Evolutionary conservation across 2,888 invertebrate species (phyloP).

Genomic region (Hirtodrosophila alboralis): DNA sequence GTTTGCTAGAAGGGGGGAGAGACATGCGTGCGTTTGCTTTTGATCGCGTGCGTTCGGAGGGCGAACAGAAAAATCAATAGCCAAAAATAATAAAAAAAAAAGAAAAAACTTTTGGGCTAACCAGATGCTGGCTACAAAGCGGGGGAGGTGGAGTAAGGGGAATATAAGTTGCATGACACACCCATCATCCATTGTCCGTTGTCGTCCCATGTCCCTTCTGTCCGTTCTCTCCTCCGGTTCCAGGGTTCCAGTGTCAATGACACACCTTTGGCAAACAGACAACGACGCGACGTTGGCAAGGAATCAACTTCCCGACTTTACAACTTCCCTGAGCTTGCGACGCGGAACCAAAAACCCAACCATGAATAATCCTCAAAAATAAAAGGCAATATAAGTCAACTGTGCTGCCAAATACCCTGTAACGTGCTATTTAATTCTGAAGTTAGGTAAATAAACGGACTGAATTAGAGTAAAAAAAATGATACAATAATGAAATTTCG

Average conservation of each 20-base stretch:
- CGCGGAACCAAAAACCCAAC: conserved; percentile 49
- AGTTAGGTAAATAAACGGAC: too few relatives aligned
- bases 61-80: conserved; percentile 63
- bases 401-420: too few relatives aligned
- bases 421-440: too few relatives aligned
- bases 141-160: too few relatives aligned
- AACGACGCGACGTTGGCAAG: conserved; percentile 37
- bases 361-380: conserved; percentile 57
- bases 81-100: conserved; percentile 55
- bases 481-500: too few relatives aligned
- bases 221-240: not conserved
- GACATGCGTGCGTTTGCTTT: conserved; percentile 54
- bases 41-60: conserved; percentile 65
- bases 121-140: conserved; percentile 45
- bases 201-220: not conserved
- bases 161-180: conserved; percentile 57
- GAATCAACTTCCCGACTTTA: conserved; percentile 43
- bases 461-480: too few relatives aligned
- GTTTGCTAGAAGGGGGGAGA: not conserved
- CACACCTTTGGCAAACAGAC: conserved; percentile 62
- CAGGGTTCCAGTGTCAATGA: conserved; percentile 58
- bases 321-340: conserved; percentile 27
- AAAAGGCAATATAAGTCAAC: not conserved
- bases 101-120: conserved; percentile 17
- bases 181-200: conserved; percentile 40